Evolutionary conservation across 2,888 invertebrate species (phyloP), one percentile per base, ranked within the genome.

Genomic region (Ditula angustiorana): DNA sequence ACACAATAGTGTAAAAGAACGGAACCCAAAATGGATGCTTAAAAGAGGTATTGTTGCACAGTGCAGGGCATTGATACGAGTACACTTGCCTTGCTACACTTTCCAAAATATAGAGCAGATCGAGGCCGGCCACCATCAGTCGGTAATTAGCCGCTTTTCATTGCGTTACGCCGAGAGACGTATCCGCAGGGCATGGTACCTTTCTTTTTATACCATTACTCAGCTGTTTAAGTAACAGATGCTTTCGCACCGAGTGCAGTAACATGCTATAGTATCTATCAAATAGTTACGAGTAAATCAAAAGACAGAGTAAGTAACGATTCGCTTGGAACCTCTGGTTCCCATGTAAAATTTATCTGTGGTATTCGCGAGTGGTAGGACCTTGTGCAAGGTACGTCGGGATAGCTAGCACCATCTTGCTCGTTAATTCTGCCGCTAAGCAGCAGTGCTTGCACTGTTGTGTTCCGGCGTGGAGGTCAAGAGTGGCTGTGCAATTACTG

Each of bases 41-140:
- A n/a, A n/a, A n/a, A n/a, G n/a, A n/a, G n/a, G n/a, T n/a, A 41
- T 41, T 41, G 19, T 41, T 41, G 8, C 19, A 5, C 35, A 5
- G 13, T 5, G n/a, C n/a, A n/a, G n/a, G n/a, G n/a, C n/a, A n/a
- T n/a, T n/a, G n/a, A n/a, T n/a, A n/a, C n/a, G n/a, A n/a, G n/a
- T n/a, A n/a, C n/a, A n/a, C n/a, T n/a, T n/a, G n/a, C n/a, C 35
- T 37, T 56, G 62, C 23, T 63, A 50, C 57, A 63, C 63, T 63
- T 58, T 63, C 63, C 63, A 44, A 63, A 63, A 63, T 58, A 41
- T 63, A 44, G 63, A 63, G 63, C 63, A 63, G 33, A 50, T 23
- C 30, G 30, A 33, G 57, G 23, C 10, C 61, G 57, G 23, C 10
- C 61, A 50, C 57, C 47, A 58, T 52, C 62, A 19, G 37, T 49